Evolutionary conservation across 2,113 vertebrate genomes (phyloP), one percentile per base, ranked within the genome.

Genomic region (Ranitomeya imitator): DNA sequence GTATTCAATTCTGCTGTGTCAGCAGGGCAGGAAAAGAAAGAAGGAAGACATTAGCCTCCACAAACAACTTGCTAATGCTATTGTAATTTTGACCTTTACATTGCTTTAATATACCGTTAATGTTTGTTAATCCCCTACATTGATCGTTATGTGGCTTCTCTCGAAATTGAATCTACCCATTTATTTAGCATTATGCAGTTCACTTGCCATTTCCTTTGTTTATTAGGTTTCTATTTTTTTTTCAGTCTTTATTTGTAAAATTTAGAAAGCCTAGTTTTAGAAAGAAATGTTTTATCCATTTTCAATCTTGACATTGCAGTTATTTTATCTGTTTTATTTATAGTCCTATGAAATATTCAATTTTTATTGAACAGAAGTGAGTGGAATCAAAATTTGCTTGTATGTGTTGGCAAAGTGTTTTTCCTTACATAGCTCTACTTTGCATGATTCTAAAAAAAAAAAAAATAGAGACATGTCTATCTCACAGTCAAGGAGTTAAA

Each of bases 1-100:
- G 45, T 59, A 86, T 77, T 77, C 60, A 12, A 79, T n/a, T 52
- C 74, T 77, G 73, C 85, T 65, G 76, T 77, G 71, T 37, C 84
- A 85, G 84, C 65, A 85, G 84, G 37, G 5, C 18, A 18, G 10
- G 52, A 85, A 21, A 78, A 13, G 51, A 23, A 14, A 79, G n/a
- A 57, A 21, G 19, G 12, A 21, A 76, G 55, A 61, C 59, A 51
- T 19, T 51, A 12, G 11, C 13, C 23, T n/a, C n/a, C 26, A 76
- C 83, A 21, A 37, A 71, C 69, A 55, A 16, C 54, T 51, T 84
- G 26, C 74, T 85, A 31, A 74, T 85, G 83, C n/a, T 76, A 55
- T 76, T 86, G 85, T 61, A 77, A 78, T 77, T 86, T 37, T 86
- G 85, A 74, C 85, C 67, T 86, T 86, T 77, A 77, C 52, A 7